Percentiles rank a stretch among this genome's conserved stretches.
Evolutionary conservation across 2,888 invertebrate genomes (phyloP).

Genomic region (Sminthurides aquaticus): DNA sequence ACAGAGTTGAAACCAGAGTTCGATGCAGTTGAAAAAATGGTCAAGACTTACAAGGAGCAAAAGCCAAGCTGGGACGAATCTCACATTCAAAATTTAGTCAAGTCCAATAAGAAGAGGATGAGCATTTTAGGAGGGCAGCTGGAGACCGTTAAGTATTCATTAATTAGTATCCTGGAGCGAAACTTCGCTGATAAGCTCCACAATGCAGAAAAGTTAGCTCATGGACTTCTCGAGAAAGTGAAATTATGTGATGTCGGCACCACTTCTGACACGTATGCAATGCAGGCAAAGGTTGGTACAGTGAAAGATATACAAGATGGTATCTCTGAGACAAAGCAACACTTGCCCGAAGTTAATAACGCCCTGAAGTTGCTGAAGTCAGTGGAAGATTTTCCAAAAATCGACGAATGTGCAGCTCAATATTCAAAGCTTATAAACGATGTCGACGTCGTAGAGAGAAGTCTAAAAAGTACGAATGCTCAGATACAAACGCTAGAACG

Average conservation of each 20-base stretch:
- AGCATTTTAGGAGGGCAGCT: conserved; percentile 70
- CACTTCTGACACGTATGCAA: conserved; percentile 80
- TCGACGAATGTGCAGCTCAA: conserved; percentile 60
- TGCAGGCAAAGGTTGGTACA: conserved; percentile 81
- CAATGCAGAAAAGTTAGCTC: conserved; percentile 70
- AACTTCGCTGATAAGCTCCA: conserved; percentile 76
- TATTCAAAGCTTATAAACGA: conserved; percentile 64
- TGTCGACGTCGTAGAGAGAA: conserved; percentile 61
- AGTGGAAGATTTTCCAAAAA: conserved; percentile 64
- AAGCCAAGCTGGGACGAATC: conserved; percentile 74
- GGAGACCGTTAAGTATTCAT: conserved; percentile 65
- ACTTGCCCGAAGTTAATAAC: conserved; percentile 61
- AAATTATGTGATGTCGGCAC: conserved; percentile 85
- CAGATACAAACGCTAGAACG: conserved; percentile 63
- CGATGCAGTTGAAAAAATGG: conserved; percentile 60
- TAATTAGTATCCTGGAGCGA: conserved; percentile 76
- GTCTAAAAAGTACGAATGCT: conserved; percentile 61
- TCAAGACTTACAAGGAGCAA: conserved; percentile 62
- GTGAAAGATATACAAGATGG: conserved; percentile 67
- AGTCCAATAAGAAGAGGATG: conserved; percentile 72
- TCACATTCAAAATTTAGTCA: conserved; percentile 70
- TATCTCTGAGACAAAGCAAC: conserved; percentile 61
- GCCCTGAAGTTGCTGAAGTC: conserved; percentile 64
- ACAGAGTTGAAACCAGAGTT: conserved; percentile 61
- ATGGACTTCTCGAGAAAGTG: conserved; percentile 76